Evolutionary conservation across 1,140 invertebrate genomes (phyloP), one percentile per base, ranked within the genome.

Genomic region (Berghia stephanieae): DNA sequence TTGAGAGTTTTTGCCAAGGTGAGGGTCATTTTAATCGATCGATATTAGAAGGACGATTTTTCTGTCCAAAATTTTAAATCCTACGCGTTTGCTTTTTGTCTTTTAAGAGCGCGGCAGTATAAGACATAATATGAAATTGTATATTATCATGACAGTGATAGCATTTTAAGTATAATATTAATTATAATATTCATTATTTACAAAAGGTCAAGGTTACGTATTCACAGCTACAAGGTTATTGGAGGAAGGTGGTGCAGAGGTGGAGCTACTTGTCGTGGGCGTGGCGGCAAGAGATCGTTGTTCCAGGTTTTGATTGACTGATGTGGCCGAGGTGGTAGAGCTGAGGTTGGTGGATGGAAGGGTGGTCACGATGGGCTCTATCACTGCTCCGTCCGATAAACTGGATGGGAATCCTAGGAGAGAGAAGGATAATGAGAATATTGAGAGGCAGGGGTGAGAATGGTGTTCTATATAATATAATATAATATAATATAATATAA

Each of bases 291-390:
- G 42, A 68, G 74, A 68, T 76, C 63, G 74, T 68, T 76, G 74
- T 66, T 76, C 74, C 74, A 68, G 13, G 74, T 66, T 76, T 76
- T 76, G 74, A 68, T 76, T 76, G 36, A 77, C 77, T 71, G 63
- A 36, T 52, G 60, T 42, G 44, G 55, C 31, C 27, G 77, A 52
- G n/a, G 77, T 63, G 16, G 74, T 72, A 31, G 79, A 74, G 74
- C 74, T 69, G 57, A 70, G 34, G 71, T 77, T 73, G 46, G 70
- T 57, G 24, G 77, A 69, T 8, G 79, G 79, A 10, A 80, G 49
- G 31, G 75, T 78, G 38, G 80, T 81, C n/a, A 81, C 78, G 27
- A 79, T 44, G 21, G 81, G 77, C 74, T 82, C 81, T 63, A 82
- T 79, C 69, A 82, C 81, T 24, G 81, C 81, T 8, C 81, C 81